These are phyloP conservation scores for Drosophila pandora DNA, from an alignment of 1,140 invertebrate species.

Conservation along the genomic window DNA sequence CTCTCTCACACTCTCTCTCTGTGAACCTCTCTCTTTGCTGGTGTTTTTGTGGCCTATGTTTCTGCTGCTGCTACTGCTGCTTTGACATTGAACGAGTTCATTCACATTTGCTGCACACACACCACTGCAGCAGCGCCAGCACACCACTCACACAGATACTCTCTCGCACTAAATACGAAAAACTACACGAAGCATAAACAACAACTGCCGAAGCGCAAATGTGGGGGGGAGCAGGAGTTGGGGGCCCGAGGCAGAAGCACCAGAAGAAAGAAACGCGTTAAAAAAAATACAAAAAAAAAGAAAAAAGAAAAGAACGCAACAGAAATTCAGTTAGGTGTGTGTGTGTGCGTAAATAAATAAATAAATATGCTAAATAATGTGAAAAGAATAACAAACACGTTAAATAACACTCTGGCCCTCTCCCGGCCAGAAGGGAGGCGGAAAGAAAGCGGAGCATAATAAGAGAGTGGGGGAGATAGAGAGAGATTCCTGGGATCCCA, in stretches of 20 bases:
- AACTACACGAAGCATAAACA: conserved; percentile 80
- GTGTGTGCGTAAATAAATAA: conserved; percentile 50
- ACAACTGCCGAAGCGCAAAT: conserved; percentile 49
- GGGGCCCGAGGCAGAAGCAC: conserved; percentile 16
- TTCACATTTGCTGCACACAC: conserved; percentile 74
- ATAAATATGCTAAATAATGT: conserved; percentile 79
- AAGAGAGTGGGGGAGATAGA: conserved; percentile 5
- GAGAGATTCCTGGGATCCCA: no score
- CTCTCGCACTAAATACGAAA: conserved; percentile 53
- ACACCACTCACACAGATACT: conserved; percentile 13
- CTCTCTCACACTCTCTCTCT: conserved; percentile 17
- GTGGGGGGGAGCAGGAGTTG: conserved; percentile 5
- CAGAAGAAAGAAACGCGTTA: conserved; percentile 38
- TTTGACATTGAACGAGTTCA: conserved; percentile 84
- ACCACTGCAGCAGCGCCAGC: conserved; percentile 28
- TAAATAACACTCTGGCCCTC: conserved; percentile 55
- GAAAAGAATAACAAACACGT: conserved; percentile 70
- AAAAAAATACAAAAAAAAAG: neutral
- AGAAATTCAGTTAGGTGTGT: conserved; percentile 13
- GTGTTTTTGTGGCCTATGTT: conserved; percentile 63
- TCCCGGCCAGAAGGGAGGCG: conserved; percentile 1
- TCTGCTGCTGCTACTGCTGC: conserved; percentile 26
- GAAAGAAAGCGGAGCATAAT: conserved; percentile 19
- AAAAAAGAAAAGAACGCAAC: conserved; percentile 19
- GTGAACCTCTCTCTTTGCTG: conserved; percentile 14